Evolutionary conservation across 2,113 vertebrate genomes (phyloP).

Genomic region (Spheniscus mendiculus): DNA sequence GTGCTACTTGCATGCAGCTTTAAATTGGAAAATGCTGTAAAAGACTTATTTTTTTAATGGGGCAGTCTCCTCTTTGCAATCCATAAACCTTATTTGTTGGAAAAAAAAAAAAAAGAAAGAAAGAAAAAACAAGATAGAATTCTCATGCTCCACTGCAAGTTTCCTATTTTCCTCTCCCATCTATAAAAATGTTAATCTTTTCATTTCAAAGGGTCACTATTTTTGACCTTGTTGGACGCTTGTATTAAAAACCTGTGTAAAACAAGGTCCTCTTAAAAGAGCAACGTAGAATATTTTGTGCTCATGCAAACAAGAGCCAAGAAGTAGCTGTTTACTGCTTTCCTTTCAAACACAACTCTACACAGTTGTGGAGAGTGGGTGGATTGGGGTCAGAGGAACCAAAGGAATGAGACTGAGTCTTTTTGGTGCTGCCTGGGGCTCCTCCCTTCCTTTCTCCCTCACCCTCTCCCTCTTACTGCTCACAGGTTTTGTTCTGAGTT

Average conservation of each 20-base stretch:
- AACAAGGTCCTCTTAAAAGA: slow-evolving; percentile 48
- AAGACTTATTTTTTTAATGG: slow-evolving; percentile 72
- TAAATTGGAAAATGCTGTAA: slow-evolving; percentile 75
- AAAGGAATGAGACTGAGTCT: background rate
- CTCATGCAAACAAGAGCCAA: background rate
- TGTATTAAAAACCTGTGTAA: slow-evolving; percentile 65
- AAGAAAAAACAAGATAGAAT: slow-evolving; percentile 54
- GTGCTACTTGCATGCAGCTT: slow-evolving; percentile 45
- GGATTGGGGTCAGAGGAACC: background rate
- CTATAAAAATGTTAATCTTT: slow-evolving; percentile 73
- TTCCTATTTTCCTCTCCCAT: slow-evolving; percentile 48
- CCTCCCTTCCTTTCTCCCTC: background rate
- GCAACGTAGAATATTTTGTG: background rate
- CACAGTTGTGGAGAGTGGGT: background rate
- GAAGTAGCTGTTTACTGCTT: background rate
- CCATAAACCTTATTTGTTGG: slow-evolving; percentile 70
- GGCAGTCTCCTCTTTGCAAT: slow-evolving; percentile 61
- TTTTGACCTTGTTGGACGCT: slow-evolving; percentile 61
- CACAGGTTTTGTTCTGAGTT: background rate
- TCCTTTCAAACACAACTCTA: background rate
- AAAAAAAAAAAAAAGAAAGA: background rate
- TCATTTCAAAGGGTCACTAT: slow-evolving; percentile 70
- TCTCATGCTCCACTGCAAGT: slow-evolving; percentile 63
- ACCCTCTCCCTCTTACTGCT: background rate
- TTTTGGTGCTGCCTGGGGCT: background rate